phyloP scores from a whole-genome alignment of 2,113 vertebrate genomes.

The Terrapene triunguis region DNA sequence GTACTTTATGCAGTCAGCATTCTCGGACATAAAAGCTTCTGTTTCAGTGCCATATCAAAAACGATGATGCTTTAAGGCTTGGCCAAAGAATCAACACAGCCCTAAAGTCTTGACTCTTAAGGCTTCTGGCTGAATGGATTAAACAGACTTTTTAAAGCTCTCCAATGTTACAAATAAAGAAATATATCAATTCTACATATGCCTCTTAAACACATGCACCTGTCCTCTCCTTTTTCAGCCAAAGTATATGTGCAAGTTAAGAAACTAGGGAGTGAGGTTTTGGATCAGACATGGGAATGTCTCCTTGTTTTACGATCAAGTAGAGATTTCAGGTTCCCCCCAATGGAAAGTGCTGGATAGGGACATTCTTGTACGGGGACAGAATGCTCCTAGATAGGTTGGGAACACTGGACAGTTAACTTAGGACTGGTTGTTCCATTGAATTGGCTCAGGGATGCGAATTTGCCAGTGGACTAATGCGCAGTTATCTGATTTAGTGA shows the following conservation, averaged over 20 bases:
- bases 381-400: neutral
- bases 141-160: slow-evolving; percentile 53
- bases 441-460: neutral
- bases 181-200: neutral
- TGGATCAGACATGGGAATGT: neutral
- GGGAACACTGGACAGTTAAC: neutral
- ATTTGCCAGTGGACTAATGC: neutral
- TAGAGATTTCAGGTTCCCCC: neutral
- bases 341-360: neutral
- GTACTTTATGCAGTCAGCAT: slow-evolving; percentile 44
- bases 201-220: slow-evolving; percentile 3
- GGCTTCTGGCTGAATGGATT: slow-evolving; percentile 48
- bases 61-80: slow-evolving; percentile 45
- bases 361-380: neutral
- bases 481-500: neutral
- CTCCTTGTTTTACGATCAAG: neutral
- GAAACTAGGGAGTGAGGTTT: neutral
- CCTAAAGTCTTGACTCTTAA: slow-evolving; percentile 30
- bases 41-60: slow-evolving; percentile 58
- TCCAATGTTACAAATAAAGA: slow-evolving; percentile 40
- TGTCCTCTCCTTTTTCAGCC: neutral
- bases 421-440: neutral
- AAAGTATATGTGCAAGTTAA: neutral
- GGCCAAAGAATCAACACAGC: slow-evolving; percentile 29
- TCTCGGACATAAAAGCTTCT: slow-evolving; percentile 63